Percentiles rank a stretch among this genome's conserved stretches.
Evolutionary conservation across 2,113 vertebrate genomes (phyloP).

Genomic region (Scomber japonicus): DNA sequence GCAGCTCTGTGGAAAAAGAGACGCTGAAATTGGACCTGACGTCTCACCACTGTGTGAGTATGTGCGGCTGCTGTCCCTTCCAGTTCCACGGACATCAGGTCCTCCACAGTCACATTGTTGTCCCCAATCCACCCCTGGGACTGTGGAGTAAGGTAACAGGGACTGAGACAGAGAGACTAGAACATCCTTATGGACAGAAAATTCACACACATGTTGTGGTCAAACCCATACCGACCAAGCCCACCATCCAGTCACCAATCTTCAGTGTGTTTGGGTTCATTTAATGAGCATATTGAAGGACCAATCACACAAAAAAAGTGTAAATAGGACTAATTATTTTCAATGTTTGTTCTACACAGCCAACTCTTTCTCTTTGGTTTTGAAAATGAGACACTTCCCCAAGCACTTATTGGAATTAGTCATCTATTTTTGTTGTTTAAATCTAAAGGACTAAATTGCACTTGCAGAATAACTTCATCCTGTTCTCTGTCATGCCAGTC

Average conservation of each 20-base stretch:
- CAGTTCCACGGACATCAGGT: slow-evolving; percentile 91
- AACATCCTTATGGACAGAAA: slow-evolving; percentile 86
- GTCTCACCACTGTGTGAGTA: slow-evolving; percentile 78
- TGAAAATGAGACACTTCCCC: slow-evolving; percentile 40
- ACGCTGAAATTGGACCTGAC: slow-evolving; percentile 80
- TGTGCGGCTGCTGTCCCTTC: slow-evolving; percentile 92
- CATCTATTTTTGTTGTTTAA: slow-evolving; percentile 60
- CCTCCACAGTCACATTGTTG: slow-evolving; percentile 84
- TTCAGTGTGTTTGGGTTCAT: slow-evolving; percentile 97
- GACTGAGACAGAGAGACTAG: slow-evolving; percentile 78
- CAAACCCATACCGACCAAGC: slow-evolving; percentile 98
- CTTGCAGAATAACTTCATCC: slow-evolving; percentile 54
- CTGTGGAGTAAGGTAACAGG: slow-evolving; percentile 87
- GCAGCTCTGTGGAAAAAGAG: slow-evolving; percentile 81
- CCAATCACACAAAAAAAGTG: slow-evolving; percentile 6
- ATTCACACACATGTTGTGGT: slow-evolving; percentile 91
- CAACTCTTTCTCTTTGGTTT: slow-evolving; percentile 22
- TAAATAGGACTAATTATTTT: slow-evolving; percentile 58
- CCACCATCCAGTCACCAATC: slow-evolving; percentile 86
- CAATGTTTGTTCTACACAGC: background rate
- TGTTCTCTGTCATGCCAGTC: slow-evolving; percentile 41
- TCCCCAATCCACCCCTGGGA: slow-evolving; percentile 84
- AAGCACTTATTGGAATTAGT: slow-evolving; percentile 75
- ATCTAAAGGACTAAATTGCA: slow-evolving; percentile 70
- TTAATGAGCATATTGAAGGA: slow-evolving; percentile 71